Evolutionary conservation across 2,888 invertebrate species (phyloP), one percentile per base, ranked within the genome.

Genomic region (Calameuta pallipes): DNA sequence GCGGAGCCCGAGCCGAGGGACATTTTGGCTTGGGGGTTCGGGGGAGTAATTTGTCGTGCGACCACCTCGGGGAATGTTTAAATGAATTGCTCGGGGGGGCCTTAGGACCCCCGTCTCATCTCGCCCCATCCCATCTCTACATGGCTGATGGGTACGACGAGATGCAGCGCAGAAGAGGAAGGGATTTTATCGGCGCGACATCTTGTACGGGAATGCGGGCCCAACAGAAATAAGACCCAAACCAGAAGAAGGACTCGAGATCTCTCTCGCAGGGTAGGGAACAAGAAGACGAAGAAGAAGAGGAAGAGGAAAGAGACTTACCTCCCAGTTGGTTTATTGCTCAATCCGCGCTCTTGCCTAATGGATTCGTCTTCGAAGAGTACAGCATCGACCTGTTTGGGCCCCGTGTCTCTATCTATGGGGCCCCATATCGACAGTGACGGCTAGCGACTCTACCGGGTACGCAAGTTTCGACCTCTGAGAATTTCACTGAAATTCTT

Each of bases 21-120:
- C 69, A 41, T 85, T 85, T 87, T 85, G 85, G 87, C 82, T 85
- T 84, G 86, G 85, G 87, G 87, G 85, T 89, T 88, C 83, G 88
- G 89, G 56, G 87, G 89, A 90, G 91, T 91, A 91, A 91, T 91
- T 91, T 91, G 91, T 91, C 91, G 91, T 88, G 90, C 91, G 91
- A 91, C 91, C 91, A 91, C 91, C 91, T 91, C 86, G 87, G 89
- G 91, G 91, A 91, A 91, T 91, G 91, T 90, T 91, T 86, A 91
- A 91, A 91, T 91, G 91, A 91, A 91, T 91, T 90, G 90, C 89
- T 88, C 88, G 87, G 86, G 86, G 87, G 78, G 81, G 78, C 81
- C 76, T 79, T 73, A 81, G 81, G 80, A 56, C 56, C 56, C 56
- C 56, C 56, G 56, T 56, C 56, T 56, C 56, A 56, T 56, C 56